Conservation (phyloP, 2,888 invertebrate species). For the Stenoptilia bipunctidactyla region DNA sequence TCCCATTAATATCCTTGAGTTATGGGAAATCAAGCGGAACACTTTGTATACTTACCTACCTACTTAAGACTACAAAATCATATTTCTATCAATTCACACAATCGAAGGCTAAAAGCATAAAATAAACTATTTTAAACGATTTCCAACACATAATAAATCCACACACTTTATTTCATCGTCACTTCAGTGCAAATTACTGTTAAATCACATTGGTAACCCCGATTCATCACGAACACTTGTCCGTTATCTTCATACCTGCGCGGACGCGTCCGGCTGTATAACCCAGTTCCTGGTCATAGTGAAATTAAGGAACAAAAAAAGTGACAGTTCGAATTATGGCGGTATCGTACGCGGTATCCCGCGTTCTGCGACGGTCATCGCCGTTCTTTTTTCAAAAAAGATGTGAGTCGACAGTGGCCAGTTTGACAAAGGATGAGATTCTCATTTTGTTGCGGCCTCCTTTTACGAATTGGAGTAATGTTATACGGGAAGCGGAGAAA, state of each 20-base stretch:
- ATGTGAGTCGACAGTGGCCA: conserved; percentile 54
- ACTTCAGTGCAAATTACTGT: neutral
- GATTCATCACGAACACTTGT: neutral
- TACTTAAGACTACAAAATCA: too few relatives aligned
- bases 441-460: conserved; percentile 51
- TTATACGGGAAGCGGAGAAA: conserved; percentile 63
- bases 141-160: too few relatives aligned
- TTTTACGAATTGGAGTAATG: conserved; percentile 60
- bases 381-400: conserved; percentile 53
- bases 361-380: conserved; percentile 43
- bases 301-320: conserved; percentile 8
- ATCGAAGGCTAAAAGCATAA: too few relatives aligned
- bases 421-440: conserved; percentile 59
- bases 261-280: conserved; percentile 1
- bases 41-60: too few relatives aligned
- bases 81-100: too few relatives aligned
- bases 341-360: conserved; percentile 41
- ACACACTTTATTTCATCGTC: too few relatives aligned
- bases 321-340: conserved; percentile 30
- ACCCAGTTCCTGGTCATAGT: conserved; percentile 8
- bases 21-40: too few relatives aligned
- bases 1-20: too few relatives aligned
- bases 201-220: neutral
- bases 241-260: neutral
- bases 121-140: too few relatives aligned